A percentile compares a stretch with the other conserved stretches of the same genome.
phyloP scores from a whole-genome alignment of 1,140 invertebrate genomes.

The Episyrphus balteatus region DNA sequence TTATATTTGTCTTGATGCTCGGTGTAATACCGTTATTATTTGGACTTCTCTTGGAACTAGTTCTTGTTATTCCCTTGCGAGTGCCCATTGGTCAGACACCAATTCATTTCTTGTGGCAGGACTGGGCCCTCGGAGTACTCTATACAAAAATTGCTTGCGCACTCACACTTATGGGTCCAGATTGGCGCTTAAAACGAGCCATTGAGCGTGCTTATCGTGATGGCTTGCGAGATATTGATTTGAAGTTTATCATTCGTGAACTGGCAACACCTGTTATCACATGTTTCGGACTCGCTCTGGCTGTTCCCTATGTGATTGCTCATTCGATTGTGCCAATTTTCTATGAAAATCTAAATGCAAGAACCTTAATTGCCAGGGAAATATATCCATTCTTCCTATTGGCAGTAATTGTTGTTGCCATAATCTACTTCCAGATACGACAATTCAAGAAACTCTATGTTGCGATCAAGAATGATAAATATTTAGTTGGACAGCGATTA shows the following conservation, averaged over 20 bases:
- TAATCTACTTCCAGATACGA: conserved; percentile 64
- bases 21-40: conserved; percentile 88
- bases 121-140: conserved; percentile 92
- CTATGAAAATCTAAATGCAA: conserved; percentile 56
- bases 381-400: conserved; percentile 86
- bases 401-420: conserved; percentile 51
- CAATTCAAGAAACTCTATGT: conserved; percentile 93
- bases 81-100: conserved; percentile 90
- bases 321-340: conserved; percentile 73
- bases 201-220: conserved; percentile 85
- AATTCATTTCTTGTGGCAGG: conserved; percentile 90
- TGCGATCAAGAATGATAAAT: conserved; percentile 99
- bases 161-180: conserved; percentile 93
- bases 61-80: conserved; percentile 84
- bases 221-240: conserved; percentile 85
- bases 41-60: conserved; percentile 81
- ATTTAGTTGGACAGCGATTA: conserved; percentile 85
- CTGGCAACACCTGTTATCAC: conserved; percentile 83
- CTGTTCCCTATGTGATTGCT: conserved; percentile 81
- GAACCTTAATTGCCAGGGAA: conserved; percentile 69
- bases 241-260: conserved; percentile 73
- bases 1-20: conserved; percentile 59
- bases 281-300: conserved; percentile 73
- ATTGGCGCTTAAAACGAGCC: conserved; percentile 82
- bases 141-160: conserved; percentile 98